These are phyloP conservation scores for Andrena bucephala DNA, from an alignment of 2,888 invertebrate species.

Conservation along the genomic window DNA sequence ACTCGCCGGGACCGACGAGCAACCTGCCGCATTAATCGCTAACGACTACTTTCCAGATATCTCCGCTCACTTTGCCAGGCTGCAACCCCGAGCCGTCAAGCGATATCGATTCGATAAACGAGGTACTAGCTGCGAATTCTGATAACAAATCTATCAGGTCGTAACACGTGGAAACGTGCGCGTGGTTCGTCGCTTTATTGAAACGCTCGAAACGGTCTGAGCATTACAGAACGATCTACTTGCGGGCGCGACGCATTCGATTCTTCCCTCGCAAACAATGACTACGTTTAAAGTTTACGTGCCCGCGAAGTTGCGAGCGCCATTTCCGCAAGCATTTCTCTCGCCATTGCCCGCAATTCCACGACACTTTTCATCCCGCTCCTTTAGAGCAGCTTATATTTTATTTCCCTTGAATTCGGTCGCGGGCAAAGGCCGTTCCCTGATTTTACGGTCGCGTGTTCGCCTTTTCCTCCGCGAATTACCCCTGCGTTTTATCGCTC, in stretches of 20 bases:
- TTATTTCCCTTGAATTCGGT: slow-evolving; percentile 29
- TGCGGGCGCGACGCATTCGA: not conserved
- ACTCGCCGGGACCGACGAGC: slow-evolving; percentile 49
- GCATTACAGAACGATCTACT: slow-evolving; percentile 5
- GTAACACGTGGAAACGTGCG: not conserved
- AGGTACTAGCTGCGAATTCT: slow-evolving; percentile 1
- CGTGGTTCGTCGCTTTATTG: too few species aligned
- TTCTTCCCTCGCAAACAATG: not conserved
- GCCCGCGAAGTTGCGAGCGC: not conserved
- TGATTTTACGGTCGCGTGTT: slow-evolving; percentile 14
- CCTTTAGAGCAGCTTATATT: slow-evolving; percentile 6
- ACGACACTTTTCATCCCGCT: not conserved
- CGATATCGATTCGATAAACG: slow-evolving; percentile 33
- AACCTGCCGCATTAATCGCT: slow-evolving; percentile 43
- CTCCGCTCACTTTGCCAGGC: not conserved
- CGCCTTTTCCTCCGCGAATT: not conserved
- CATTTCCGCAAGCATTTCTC: slow-evolving; percentile 28
- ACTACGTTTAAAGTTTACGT: slow-evolving; percentile 17
- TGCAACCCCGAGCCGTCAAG: not conserved
- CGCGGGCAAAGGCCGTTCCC: not conserved
- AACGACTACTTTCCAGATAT: slow-evolving; percentile 40
- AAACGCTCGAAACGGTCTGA: not conserved
- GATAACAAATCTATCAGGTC: not conserved
- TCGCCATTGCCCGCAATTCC: not conserved
- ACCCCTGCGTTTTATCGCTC: not conserved